These are phyloP conservation scores for Odobenus rosmarus DNA, from an alignment of 2,113 vertebrate species.

Conservation along the genomic window DNA sequence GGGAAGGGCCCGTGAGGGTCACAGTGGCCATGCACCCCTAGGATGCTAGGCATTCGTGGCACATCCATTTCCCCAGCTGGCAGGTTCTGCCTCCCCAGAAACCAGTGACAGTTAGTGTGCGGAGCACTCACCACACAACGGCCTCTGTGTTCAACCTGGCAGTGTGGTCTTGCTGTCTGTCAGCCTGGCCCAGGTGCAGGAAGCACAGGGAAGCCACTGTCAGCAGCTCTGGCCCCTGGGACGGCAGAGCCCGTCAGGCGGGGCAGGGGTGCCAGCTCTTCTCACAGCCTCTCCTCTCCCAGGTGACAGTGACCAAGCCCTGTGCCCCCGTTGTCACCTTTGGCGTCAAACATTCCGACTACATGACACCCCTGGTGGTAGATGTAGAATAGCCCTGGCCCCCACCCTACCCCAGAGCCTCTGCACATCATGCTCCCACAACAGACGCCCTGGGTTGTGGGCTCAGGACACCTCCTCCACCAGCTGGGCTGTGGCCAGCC, in stretches of 20 bases:
- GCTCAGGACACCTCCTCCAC: neutral
- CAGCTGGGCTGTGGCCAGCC: neutral
- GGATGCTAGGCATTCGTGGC: accelerated
- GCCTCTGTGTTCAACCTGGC: neutral
- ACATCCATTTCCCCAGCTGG: neutral
- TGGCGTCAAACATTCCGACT: conserved; percentile 82
- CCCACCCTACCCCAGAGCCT: accelerated
- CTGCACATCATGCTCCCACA: neutral
- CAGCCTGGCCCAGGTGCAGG: neutral
- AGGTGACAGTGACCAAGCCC: conserved; percentile 65
- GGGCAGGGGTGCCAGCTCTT: accelerated
- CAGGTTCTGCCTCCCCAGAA: neutral
- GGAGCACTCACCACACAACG: too few relatives aligned
- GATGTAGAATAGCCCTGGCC: conserved; percentile 66
- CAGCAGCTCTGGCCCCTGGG: neutral
- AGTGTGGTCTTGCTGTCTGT: neutral
- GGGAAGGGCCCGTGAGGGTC: neutral
- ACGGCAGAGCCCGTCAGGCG: neutral
- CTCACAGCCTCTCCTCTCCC: neutral
- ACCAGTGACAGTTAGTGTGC: too few relatives aligned
- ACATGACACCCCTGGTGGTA: conserved; percentile 79
- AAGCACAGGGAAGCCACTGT: neutral
- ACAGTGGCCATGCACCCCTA: accelerated
- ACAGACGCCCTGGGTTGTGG: neutral
- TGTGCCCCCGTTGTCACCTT: conserved; percentile 73